Evolutionary conservation across 2,888 invertebrate genomes (phyloP).

Genomic region (Philereme transversata): DNA sequence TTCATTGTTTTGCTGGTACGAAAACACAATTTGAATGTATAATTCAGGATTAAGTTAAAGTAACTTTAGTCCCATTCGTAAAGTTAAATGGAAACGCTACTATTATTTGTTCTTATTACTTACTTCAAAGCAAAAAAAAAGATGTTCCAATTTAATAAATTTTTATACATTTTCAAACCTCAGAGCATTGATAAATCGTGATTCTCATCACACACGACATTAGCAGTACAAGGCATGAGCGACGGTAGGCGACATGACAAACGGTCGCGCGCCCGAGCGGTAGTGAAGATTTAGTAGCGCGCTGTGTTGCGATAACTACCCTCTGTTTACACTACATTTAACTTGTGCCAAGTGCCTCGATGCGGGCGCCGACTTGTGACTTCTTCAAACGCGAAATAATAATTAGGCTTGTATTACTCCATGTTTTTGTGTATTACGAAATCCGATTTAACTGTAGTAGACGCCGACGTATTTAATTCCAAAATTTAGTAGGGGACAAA

Average conservation of each 20-base stretch:
- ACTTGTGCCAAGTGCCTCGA: conserved; percentile 70
- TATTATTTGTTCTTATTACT: not conserved
- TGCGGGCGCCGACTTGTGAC: conserved; percentile 47
- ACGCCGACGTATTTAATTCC: not conserved
- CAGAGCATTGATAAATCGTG: conserved; percentile 48
- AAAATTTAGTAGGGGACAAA: no score
- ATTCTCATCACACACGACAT: conserved; percentile 52
- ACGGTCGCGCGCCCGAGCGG: conserved; percentile 58
- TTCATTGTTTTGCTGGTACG: conserved; percentile 9
- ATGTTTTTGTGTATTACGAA: conserved; percentile 32
- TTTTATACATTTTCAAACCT: conserved; percentile 1
- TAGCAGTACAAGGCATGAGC: conserved; percentile 52
- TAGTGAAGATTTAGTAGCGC: conserved; percentile 69
- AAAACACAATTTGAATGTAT: conserved; percentile 7
- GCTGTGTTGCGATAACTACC: conserved; percentile 72
- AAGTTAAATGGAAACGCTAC: not conserved
- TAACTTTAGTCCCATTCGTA: not conserved
- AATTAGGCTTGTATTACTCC: conserved; percentile 45
- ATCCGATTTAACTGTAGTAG: conserved; percentile 13
- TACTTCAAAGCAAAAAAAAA: not conserved
- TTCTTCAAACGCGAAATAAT: conserved; percentile 51
- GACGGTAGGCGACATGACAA: conserved; percentile 67
- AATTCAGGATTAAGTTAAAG: not conserved
- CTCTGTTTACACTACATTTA: conserved; percentile 80
- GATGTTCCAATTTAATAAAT: not conserved